Base-by-base conservation (phyloP, 1,140 invertebrate species). In the Diuraphis noxia region DNA sequence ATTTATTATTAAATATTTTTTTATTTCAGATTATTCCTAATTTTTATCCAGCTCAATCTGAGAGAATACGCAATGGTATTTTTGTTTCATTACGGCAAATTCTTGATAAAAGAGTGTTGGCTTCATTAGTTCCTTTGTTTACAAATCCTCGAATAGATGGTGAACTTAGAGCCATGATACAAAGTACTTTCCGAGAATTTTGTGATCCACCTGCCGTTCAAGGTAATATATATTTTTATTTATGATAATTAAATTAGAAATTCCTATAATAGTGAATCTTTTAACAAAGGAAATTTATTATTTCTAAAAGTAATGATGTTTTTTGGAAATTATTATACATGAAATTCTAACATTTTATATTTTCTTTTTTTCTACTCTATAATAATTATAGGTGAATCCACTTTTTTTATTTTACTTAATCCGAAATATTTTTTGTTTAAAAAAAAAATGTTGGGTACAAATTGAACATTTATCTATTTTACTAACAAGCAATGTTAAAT, bases 141-240 rank as follows among this genome's bases (percentile, higher is more conserved):
- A 98, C 99, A 93, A 98, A 97, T 94, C 96, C 96, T 23, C 98
- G 98, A 94, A 94, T 99, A 91, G 98, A 99, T 94, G 95, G 96
- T 93, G 98, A 99, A 94, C 94, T 99, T 88, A 94, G 97, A 82
- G 95, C 95, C 92, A 96, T 98, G 93, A 96, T 99, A 86, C 95
- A 97, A 92, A 98, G 98, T 93, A 97, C 97, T 91, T 99, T 99
- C 93, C 96, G 97, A 93, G 98, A 99, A 94, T 99, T 99, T 94
- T 98, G 97, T 93, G 95, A 95, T 85, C 94, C 95, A 46, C 94
- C 94, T 72, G 93, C 94, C n/a, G 84, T 92, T 88, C 38, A 82
- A 72, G 91, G 77, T 86, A 77, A 81, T 86, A 34, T 88, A 23
- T 38, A 38, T 86, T 72, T 49, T 88, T 30, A 40, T 23, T 23